phyloP scores from a whole-genome alignment of 2,113 vertebrate genomes.

The Chamaea fasciata region DNA sequence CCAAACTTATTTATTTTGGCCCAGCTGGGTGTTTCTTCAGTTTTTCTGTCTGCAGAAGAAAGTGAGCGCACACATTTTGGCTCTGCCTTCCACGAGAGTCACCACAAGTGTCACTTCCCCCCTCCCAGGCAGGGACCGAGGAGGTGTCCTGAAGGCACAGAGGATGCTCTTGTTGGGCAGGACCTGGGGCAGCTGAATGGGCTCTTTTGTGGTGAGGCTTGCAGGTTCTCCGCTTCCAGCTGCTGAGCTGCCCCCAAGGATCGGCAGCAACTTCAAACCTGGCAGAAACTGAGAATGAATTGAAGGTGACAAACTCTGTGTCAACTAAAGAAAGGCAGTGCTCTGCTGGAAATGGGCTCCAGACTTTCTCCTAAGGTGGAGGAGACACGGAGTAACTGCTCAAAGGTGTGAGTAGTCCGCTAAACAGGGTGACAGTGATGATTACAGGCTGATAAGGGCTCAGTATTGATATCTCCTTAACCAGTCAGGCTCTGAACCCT shows the following conservation, averaged over 20 bases:
- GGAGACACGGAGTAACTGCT: constrained; percentile 58
- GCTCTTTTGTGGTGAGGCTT: background rate
- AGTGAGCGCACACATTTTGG: background rate
- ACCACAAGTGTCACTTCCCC: constrained; percentile 4
- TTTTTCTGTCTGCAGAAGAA: constrained; percentile 17
- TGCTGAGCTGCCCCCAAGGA: background rate
- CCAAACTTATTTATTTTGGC: constrained; percentile 47
- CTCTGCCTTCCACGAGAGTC: background rate
- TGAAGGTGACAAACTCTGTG: constrained; percentile 64
- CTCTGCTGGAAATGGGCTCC: constrained; percentile 65
- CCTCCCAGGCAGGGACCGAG: background rate
- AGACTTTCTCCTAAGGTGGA: constrained; percentile 57
- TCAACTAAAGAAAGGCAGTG: constrained; percentile 46
- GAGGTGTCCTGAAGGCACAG: background rate
- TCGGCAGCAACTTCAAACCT: background rate
- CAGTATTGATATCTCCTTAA: background rate
- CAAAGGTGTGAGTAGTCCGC: constrained; percentile 52
- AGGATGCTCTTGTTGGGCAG: constrained; percentile 37
- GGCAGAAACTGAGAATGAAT: constrained; percentile 56
- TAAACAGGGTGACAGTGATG: constrained; percentile 25
- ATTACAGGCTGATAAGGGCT: constrained; percentile 47
- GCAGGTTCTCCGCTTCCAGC: background rate
- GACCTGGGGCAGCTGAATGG: background rate
- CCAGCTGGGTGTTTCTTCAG: background rate
- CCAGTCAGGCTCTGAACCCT: background rate